phyloP scores from a whole-genome alignment of 2,888 invertebrate genomes.

The Dryobotodes eremita region DNA sequence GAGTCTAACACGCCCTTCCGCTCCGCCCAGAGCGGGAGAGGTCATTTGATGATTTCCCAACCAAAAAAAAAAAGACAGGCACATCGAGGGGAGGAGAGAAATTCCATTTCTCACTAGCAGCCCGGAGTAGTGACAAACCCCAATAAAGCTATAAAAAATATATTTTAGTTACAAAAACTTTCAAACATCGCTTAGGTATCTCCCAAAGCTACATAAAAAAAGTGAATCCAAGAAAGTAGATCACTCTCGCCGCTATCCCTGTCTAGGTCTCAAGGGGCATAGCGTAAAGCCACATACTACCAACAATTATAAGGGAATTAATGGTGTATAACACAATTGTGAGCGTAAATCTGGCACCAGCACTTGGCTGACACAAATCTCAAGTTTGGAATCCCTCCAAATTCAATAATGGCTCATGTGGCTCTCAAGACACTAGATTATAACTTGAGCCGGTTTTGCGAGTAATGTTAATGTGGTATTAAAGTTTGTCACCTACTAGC shows the following conservation, averaged over 20 bases:
- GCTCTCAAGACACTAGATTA: conserved; percentile 79
- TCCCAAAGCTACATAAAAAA: neutral
- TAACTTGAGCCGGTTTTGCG: conserved; percentile 66
- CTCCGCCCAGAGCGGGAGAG: too few relatives aligned
- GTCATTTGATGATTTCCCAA: too few relatives aligned
- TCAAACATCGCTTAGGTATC: neutral
- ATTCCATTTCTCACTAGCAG: neutral
- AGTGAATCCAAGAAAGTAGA: neutral
- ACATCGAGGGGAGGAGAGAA: neutral
- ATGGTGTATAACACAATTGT: conserved; percentile 71
- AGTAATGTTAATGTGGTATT: conserved; percentile 60
- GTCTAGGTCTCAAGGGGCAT: conserved; percentile 1
- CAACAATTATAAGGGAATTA: conserved; percentile 70
- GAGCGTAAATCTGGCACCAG: conserved; percentile 82
- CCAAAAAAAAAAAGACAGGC: too few relatives aligned
- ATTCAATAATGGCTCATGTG: conserved; percentile 83
- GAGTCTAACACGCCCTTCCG: too few relatives aligned
- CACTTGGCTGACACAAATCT: conserved; percentile 84
- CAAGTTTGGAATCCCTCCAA: conserved; percentile 82
- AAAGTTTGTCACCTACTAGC: conserved; percentile 54
- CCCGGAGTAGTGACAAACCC: neutral
- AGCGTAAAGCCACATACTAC: conserved; percentile 42
- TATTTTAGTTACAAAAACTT: neutral
- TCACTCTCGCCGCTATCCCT: neutral
- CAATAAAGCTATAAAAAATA: neutral